Percentiles rank a stretch among this genome's conserved stretches.
These are phyloP conservation scores for Apteryx mantelli DNA, from an alignment of 2,113 vertebrate genomes.

Conservation along the genomic window DNA sequence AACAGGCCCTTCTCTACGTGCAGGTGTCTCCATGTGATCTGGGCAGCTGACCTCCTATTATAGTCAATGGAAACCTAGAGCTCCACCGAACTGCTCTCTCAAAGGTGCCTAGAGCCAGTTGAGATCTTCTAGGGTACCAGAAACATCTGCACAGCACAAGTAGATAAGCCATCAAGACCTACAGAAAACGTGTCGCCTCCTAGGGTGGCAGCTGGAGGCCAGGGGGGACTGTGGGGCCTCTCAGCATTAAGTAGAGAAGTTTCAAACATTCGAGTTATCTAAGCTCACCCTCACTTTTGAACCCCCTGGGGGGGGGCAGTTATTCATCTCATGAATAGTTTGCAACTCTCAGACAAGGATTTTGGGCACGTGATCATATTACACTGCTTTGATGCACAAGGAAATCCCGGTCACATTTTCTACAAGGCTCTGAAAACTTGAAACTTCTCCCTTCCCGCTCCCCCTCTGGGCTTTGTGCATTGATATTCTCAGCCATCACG, in stretches of 20 bases:
- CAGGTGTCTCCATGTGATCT: not conserved
- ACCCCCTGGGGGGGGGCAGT: not conserved
- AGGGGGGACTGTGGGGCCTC: not conserved
- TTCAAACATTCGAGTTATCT: not conserved
- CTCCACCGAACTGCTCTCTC: not conserved
- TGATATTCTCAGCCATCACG: constrained; percentile 54
- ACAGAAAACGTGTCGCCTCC: not conserved
- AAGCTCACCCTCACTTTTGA: not conserved
- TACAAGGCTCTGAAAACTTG: not conserved
- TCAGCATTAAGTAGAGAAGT: not conserved
- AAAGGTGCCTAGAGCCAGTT: not conserved
- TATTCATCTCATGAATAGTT: not conserved
- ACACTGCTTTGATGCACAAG: not conserved
- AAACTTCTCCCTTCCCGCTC: not conserved
- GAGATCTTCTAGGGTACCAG: not conserved
- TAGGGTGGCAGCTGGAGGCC: not conserved
- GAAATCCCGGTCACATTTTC: not conserved
- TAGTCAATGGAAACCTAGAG: not conserved
- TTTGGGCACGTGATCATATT: not conserved
- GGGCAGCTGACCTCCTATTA: not conserved
- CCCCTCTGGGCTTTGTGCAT: not conserved
- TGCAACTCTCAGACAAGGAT: not conserved
- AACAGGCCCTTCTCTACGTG: not conserved
- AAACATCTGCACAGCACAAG: not conserved
- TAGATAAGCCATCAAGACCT: not conserved